phyloP scores from a whole-genome alignment of 2,797 vertebrate genomes.

The Yasuhikotakia modesta region DNA sequence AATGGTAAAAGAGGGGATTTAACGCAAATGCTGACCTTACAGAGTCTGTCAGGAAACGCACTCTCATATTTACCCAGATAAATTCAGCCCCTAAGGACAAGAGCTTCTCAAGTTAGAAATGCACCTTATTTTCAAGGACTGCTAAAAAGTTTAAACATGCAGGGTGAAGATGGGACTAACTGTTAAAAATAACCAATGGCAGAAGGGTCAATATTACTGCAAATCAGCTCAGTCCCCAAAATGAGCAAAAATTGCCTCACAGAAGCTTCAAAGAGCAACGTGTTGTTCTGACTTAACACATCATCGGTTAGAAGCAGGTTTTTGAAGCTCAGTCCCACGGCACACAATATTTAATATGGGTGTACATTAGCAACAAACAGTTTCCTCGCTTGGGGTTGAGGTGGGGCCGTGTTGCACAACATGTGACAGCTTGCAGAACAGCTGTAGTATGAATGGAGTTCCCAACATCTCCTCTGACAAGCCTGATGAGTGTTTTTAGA shows the following conservation, averaged over 20 bases:
- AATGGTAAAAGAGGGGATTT: too few relatives aligned
- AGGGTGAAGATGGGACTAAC: too few relatives aligned
- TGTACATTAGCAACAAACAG: slow-evolving; percentile 9
- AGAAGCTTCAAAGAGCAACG: not conserved
- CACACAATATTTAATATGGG: too few relatives aligned
- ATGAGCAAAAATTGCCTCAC: not conserved
- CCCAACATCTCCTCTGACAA: slow-evolving; percentile 64
- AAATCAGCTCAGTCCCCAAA: too few relatives aligned
- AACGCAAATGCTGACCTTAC: not conserved
- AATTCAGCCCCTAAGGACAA: not conserved
- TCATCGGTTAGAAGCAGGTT: not conserved
- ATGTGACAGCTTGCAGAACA: slow-evolving; percentile 42
- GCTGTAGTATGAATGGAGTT: slow-evolving; percentile 19
- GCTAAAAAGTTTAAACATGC: not conserved
- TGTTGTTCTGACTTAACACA: not conserved
- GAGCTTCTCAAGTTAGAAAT: not conserved
- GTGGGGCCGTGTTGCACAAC: not conserved
- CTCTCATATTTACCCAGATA: not conserved
- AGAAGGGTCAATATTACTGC: not conserved
- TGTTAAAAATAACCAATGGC: too few relatives aligned
- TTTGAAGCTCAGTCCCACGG: not conserved
- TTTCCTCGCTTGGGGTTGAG: not conserved
- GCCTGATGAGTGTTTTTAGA: slow-evolving; percentile 70
- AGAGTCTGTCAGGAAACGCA: not conserved
- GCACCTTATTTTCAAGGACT: not conserved